A percentile compares a stretch with the other conserved stretches of the same genome.
Evolutionary conservation across 2,888 invertebrate genomes (phyloP).

Genomic region (Hetaerina titia): DNA sequence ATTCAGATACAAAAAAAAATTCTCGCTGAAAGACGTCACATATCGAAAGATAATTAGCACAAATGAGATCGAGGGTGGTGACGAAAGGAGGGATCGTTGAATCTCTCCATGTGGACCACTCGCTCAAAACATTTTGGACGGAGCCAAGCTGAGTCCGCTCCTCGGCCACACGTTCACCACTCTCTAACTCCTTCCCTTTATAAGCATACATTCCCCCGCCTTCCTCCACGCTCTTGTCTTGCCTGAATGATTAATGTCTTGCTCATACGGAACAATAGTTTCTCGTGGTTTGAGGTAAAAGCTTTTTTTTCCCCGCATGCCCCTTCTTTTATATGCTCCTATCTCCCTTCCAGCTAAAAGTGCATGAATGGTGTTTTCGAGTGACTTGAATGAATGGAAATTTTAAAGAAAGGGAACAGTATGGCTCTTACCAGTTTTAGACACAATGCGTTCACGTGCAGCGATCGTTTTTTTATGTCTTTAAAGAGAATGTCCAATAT

Average conservation of each 20-base stretch:
- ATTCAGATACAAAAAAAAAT: background rate
- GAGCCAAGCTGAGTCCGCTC: background rate
- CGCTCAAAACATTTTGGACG: background rate
- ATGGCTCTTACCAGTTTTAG: background rate
- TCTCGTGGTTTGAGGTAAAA: conserved; percentile 37
- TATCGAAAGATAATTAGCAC: background rate
- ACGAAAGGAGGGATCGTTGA: background rate
- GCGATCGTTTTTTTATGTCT: background rate
- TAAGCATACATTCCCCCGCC: background rate
- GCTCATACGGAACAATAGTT: conserved; percentile 41
- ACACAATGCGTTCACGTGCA: background rate
- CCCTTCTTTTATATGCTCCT: background rate
- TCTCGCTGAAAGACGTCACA: background rate
- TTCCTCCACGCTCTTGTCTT: background rate
- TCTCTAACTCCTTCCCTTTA: background rate
- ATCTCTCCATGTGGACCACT: background rate
- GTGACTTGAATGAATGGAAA: conserved; percentile 22
- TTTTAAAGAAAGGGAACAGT: background rate
- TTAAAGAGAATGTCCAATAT: background rate
- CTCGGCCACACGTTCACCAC: background rate
- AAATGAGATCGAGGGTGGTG: background rate
- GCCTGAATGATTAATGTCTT: conserved; percentile 44
- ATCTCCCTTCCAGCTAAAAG: background rate
- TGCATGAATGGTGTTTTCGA: conserved; percentile 23
- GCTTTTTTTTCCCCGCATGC: background rate